Conservation (phyloP, 2,888 invertebrate species). For the Meteorus colon region DNA sequence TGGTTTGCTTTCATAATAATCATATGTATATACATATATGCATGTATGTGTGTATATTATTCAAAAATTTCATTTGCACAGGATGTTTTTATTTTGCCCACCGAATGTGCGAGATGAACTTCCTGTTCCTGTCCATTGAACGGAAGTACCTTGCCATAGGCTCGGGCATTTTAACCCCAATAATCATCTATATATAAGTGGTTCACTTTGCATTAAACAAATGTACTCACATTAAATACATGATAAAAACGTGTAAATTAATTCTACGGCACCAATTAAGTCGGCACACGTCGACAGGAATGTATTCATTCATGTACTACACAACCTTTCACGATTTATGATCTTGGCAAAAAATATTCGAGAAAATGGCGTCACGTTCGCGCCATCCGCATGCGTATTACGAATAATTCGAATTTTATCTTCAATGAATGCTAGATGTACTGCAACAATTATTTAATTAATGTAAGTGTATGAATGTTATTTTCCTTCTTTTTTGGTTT, state of each 20-base stretch:
- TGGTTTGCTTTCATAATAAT: neutral
- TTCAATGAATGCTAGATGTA: neutral
- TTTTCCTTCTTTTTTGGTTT: neutral
- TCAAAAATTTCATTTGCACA: conserved; percentile 66
- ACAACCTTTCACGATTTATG: conserved; percentile 62
- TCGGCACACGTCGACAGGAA: conserved; percentile 53
- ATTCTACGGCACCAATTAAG: conserved; percentile 55
- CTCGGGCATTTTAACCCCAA: conserved; percentile 61
- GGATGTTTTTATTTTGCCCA: conserved; percentile 71
- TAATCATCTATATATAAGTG: conserved; percentile 49
- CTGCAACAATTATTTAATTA: neutral
- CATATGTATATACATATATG: conserved; percentile 26
- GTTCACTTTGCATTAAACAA: neutral
- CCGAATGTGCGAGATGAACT: conserved; percentile 65
- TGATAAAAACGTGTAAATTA: conserved; percentile 55
- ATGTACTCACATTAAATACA: conserved; percentile 66
- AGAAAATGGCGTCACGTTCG: conserved; percentile 70
- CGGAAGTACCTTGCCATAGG: conserved; percentile 72
- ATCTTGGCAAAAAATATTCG: conserved; percentile 59
- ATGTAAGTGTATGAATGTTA: neutral
- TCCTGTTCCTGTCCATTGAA: conserved; percentile 73
- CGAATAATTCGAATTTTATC: conserved; percentile 33
- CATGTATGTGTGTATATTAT: conserved; percentile 46
- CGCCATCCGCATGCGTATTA: conserved; percentile 57
- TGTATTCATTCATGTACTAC: conserved; percentile 52